Conservation (phyloP, 1,140 invertebrate genomes). For the Drosophila lini region DNA sequence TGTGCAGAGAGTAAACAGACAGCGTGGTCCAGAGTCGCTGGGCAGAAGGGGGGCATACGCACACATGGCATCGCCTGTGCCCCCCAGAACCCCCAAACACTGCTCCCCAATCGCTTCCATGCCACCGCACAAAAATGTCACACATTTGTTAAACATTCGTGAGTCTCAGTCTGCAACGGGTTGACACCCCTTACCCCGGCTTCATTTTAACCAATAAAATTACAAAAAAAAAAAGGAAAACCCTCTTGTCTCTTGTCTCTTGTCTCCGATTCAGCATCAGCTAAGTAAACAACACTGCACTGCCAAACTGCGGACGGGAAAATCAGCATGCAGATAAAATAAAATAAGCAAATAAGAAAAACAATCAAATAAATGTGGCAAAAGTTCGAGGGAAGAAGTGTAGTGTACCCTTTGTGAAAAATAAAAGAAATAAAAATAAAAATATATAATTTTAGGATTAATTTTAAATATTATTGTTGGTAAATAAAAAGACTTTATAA, state of each 20-base stretch:
- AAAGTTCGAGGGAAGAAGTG: neutral
- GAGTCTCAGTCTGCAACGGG: constrained; percentile 70
- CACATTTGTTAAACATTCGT: constrained; percentile 82
- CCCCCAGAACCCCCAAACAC: constrained; percentile 10
- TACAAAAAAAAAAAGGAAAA: constrained; percentile 1
- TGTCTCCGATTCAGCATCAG: constrained; percentile 25
- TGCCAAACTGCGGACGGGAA: constrained; percentile 69
- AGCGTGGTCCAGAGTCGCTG: constrained; percentile 42
- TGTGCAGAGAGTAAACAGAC: constrained; percentile 77
- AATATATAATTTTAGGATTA: neutral
- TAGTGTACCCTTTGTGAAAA: neutral
- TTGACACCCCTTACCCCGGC: constrained; percentile 15
- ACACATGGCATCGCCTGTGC: constrained; percentile 46
- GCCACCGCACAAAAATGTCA: constrained; percentile 74
- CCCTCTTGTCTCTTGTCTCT: constrained; percentile 12
- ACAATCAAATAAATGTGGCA: constrained; percentile 45
- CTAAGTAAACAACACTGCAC: constrained; percentile 68
- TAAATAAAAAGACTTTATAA: neutral
- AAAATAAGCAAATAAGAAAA: constrained; percentile 63
- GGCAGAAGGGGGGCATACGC: constrained; percentile 11
- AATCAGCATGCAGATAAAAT: constrained; percentile 81
- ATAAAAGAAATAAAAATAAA: too few species aligned
- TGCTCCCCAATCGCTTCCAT: constrained; percentile 34
- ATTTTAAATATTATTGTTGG: neutral
- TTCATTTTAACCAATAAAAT: constrained; percentile 8